Base-by-base conservation (phyloP, 1,140 invertebrate genomes). In the Neuroterus valhalla region DNA sequence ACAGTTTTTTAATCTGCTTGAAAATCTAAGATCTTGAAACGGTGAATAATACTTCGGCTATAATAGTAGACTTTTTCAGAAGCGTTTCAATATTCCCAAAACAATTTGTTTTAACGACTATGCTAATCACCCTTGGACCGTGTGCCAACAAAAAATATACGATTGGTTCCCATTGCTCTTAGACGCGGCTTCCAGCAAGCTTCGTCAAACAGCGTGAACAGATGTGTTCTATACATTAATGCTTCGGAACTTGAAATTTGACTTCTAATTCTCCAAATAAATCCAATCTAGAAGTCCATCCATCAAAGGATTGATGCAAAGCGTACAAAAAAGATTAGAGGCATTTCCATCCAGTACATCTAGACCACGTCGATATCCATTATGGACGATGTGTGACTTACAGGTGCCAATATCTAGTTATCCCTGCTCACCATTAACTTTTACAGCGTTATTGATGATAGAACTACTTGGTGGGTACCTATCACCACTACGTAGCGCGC, bases 381-480 rank as follows among this genome's bases (percentile, higher is more conserved):
- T 74, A 70, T 74, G 72, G 3, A 74, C 17, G n/a, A 66, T 19
- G 31, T 74, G 67, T 17, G 52, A 38, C 19, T 74, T 70, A 46
- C 72, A 55, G 5, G 67, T n/a, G 5, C 72, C 72, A 50, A 52
- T 74, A 14, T 74, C 62, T 38, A 74, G 5, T n/a, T n/a, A n/a
- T n/a, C n/a, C n/a, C n/a, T n/a, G n/a, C n/a, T n/a, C n/a, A n/a
- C n/a, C n/a, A n/a, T n/a, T n/a, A n/a, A n/a, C n/a, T n/a, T n/a
- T n/a, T n/a, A n/a, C n/a, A n/a, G n/a, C n/a, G n/a, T n/a, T n/a
- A n/a, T n/a, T n/a, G n/a, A n/a, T n/a, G n/a, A n/a, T n/a, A n/a
- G n/a, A n/a, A n/a, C n/a, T n/a, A n/a, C n/a, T n/a, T n/a, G n/a
- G n/a, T n/a, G n/a, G n/a, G n/a, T n/a, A n/a, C n/a, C n/a, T n/a